Evolutionary conservation across 2,113 vertebrate species (phyloP), one percentile per base, ranked within the genome.

Genomic region (Tachuris rubrigastra): DNA sequence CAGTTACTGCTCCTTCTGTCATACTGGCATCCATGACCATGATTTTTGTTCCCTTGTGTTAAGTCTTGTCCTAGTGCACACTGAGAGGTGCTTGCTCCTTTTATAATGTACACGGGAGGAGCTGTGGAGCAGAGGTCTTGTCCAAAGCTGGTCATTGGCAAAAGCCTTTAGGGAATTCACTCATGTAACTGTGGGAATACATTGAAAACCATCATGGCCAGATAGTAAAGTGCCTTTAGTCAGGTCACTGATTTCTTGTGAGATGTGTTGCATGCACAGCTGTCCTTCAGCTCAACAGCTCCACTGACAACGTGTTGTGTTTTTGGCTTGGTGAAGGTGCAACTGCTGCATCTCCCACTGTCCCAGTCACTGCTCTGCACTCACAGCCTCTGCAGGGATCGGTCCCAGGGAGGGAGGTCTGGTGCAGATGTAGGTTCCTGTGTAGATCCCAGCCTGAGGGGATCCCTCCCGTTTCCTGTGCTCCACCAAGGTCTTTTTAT

Each of bases 1-100:
- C 16, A 30, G 17, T 50, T 63, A 7, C 2, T 65, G 30, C 28
- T 87, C 20, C 12, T 83, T 62, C 53, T 93, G 42, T 76, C 33
- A 4, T 1, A 2, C 11, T 66, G 31, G 5, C 17, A 7, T 25
- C 23, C 2, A 0, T 0, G 3, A 33, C 7, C 5, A 31, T 33
- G 24, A 18, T 23, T 68, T 87, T 62, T 20, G 5, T 66, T 73
- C 41, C 22, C 10, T 63, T 46, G 52, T 28, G 44, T 50, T 44
- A 14, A 3, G 35, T 24, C 52, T 83, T 30, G 18, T 73, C 33
- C n/a, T 49, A 56, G 25, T 53, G 72, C 44, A 30, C 35, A 4
- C 9, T 20, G 39, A 47, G 56, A 52, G 55, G 9, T 63, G 21
- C 55, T 88, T 0, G 0, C 19, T 74, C 10, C 31, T 44, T 41